Base-by-base conservation (phyloP, 2,888 invertebrate species). In the Tupiocoris notatus region DNA sequence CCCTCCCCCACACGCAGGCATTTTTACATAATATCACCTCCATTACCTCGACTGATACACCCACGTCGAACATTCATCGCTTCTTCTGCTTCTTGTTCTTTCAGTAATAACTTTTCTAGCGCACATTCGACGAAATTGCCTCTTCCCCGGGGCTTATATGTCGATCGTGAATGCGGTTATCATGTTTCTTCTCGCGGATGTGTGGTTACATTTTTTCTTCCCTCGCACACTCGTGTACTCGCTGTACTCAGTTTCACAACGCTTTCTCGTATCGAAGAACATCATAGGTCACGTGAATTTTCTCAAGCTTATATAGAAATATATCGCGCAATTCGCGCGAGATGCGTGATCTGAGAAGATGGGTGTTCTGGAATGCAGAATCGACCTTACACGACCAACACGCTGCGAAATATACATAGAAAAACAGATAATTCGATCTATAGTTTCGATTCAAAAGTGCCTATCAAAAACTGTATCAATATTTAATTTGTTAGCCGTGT, bases 141-240 rank as follows among this genome's bases (percentile, higher is more conserved):
- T 62, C 73, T 62, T 73, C 63, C 54, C 21, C 73, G 73, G 73
- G 39, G 24, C 62, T 75, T 75, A 75, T 75, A 66, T 75, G 65
- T 66, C 66, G 75, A 66, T 75, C 75, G 75, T 75, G 75, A 75
- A 75, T 75, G 75, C 66, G 75, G 75, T 75, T 75, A 66, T 75
- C 75, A 24, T 66, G 73, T 62, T 73, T 73, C 74, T 56, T 57
- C 66, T 75, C 75, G 75, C 75, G 57, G 66, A 75, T 58, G 75
- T 75, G 75, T 66, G 75, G 75, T 75, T 75, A 65, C 66, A 57
- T 66, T 59, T 65, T 74, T 64, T 74, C 64, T 56, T 54, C 23
- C 6, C 54, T 20, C 25, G 12, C 23, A 65, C 73, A 59, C 63
- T 22, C 62, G 25, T 62, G 73, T 24, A 62, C 73, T 54, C 73